Conservation (phyloP, 1,140 invertebrate genomes). For the Rhyzopertha dominica region DNA sequence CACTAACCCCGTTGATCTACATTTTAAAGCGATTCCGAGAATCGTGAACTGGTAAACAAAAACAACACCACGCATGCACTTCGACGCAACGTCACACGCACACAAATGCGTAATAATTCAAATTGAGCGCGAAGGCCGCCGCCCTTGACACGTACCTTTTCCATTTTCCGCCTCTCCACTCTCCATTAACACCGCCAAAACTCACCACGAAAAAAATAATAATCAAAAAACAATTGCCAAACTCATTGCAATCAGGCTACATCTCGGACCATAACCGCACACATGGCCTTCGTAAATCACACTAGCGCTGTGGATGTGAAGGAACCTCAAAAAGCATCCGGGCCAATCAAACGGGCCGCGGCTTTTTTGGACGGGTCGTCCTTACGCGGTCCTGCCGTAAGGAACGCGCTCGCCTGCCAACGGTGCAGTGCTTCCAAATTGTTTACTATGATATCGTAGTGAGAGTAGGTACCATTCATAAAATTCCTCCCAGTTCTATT, state of each 20-base stretch:
- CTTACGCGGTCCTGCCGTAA: too few relatives aligned
- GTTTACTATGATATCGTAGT: constrained; percentile 31
- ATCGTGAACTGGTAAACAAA: too few relatives aligned
- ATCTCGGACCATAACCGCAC: constrained; percentile 27
- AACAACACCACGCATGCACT: too few relatives aligned
- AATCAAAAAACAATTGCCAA: constrained; percentile 19
- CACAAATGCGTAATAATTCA: too few relatives aligned
- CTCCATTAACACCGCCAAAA: constrained; percentile 26
- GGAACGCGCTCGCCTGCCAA: not conserved
- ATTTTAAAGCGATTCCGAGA: too few relatives aligned
- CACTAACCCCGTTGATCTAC: too few relatives aligned
- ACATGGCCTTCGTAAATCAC: constrained; percentile 28
- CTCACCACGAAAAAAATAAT: constrained; percentile 11
- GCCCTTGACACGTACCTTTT: constrained; percentile 22
- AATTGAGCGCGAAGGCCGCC: too few relatives aligned
- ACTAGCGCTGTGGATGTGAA: constrained; percentile 27
- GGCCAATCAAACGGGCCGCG: constrained; percentile 33
- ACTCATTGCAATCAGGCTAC: constrained; percentile 19
- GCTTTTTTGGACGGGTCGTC: too few relatives aligned
- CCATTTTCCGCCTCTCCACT: constrained; percentile 28
- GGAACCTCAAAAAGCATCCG: constrained; percentile 34
- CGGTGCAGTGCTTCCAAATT: constrained; percentile 15
- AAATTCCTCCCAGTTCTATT: constrained; percentile 31
- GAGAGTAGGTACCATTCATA: constrained; percentile 35
- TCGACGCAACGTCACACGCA: too few relatives aligned